Conservation (phyloP, 2,113 vertebrate species). For the Ceyx margarethae region DNA sequence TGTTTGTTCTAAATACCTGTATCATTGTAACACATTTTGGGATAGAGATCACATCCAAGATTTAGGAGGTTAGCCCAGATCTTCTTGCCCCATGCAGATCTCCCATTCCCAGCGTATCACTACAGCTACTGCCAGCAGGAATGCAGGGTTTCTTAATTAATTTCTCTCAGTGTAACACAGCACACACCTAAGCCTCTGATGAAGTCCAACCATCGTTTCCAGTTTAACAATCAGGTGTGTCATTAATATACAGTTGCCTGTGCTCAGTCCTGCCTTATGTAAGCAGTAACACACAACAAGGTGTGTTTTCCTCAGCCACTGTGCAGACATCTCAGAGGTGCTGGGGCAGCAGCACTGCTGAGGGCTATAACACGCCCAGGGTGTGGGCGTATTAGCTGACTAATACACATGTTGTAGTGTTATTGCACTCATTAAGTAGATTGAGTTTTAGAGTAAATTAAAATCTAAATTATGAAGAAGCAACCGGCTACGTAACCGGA, state of each 20-base stretch:
- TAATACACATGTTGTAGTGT: background rate
- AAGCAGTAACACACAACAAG: constrained; percentile 13
- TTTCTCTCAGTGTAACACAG: background rate
- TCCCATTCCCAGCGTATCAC: background rate
- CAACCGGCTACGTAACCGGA: background rate
- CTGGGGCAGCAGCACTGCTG: background rate
- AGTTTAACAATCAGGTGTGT: constrained; percentile 27
- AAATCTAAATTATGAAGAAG: background rate
- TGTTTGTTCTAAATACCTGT: background rate
- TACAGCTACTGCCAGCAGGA: background rate
- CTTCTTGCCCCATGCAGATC: background rate
- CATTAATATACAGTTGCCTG: constrained; percentile 48
- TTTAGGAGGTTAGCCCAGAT: background rate
- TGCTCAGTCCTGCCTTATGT: constrained; percentile 17
- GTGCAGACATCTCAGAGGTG: background rate
- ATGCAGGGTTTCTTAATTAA: background rate
- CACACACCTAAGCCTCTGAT: constrained; percentile 24
- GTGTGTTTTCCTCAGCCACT: background rate
- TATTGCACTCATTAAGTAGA: constrained; percentile 4
- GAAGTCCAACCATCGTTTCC: constrained; percentile 26
- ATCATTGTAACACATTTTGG: background rate
- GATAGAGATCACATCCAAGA: background rate
- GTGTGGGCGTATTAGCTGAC: constrained; percentile 33
- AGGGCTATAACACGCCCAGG: constrained; percentile 47
- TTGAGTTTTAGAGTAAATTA: constrained; percentile 14